Evolutionary conservation across 2,888 invertebrate species (phyloP), one percentile per base, ranked within the genome.

Genomic region (Drosophila suboccidentalis): DNA sequence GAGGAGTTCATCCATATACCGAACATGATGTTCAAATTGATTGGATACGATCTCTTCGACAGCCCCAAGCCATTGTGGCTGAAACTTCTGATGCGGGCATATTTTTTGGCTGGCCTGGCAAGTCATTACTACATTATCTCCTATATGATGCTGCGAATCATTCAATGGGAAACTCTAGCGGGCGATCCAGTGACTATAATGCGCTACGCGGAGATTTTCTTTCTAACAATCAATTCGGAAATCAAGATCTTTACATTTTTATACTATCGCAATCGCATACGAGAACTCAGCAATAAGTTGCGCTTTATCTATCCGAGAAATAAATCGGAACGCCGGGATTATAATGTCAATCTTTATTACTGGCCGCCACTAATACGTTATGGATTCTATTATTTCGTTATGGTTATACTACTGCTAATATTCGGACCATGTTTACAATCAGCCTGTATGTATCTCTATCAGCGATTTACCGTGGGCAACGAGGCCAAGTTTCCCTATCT

Each of bases 1-100:
- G 58, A 49, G n/a, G 64, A 64, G 8, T 70, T 70, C 17, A 49
- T 60, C 34, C 57, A 51, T 13, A 55, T 70, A 51, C 70, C 70
- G 3, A 60, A 39, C 11, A 44, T 44, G 17, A 44, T 60, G 41
- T 57, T 61, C 17, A 51, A 57, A 15, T 44, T 26, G 4, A 58
- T 64, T 29, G 64, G 64, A 9, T 64, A 50, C 36, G 58, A 64
- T 11, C 17, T 64, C 17, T 11, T 49, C 4, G 17, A 43, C 9
- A 36, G 3, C 6, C n/a, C 43, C 13, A 64, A 44, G 29, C 29
- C 58, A 4, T 11, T 10, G 0, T 64, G 64, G 64, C 58, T n/a
- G 43, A 10, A 64, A 3, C 26, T 50, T 4, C 26, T 64, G 36
- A 43, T 58, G 43, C 58, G 58, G 0, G 3, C 1, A 1, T 58